Evolutionary conservation across 2,113 vertebrate genomes (phyloP).

Genomic region (Menidia beryllina): DNA sequence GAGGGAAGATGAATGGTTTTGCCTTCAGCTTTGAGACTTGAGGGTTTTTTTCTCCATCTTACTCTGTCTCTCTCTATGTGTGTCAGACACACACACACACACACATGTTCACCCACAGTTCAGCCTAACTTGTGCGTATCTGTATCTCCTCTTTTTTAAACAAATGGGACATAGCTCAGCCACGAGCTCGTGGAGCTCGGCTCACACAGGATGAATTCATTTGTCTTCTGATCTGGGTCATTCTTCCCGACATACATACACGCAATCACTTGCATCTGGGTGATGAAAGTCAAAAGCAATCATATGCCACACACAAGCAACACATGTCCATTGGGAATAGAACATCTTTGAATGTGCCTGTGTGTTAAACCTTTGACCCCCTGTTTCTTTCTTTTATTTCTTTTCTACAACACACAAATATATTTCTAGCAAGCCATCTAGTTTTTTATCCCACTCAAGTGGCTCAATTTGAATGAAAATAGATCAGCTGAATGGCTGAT

Average conservation of each 20-base stretch:
- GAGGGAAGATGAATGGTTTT: slow-evolving; percentile 76
- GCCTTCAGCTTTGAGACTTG: slow-evolving; percentile 69
- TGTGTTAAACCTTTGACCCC: slow-evolving; percentile 20
- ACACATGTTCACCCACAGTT: slow-evolving; percentile 9
- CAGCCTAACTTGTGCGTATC: slow-evolving; percentile 17
- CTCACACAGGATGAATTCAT: slow-evolving; percentile 43
- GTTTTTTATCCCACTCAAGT: slow-evolving; percentile 4
- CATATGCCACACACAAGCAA: slow-evolving; percentile 57
- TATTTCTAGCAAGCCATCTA: neutral
- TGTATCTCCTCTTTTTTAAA: slow-evolving; percentile 15
- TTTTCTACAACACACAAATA: neutral
- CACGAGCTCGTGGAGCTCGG: slow-evolving; percentile 28
- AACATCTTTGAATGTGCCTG: slow-evolving; percentile 37
- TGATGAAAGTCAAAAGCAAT: slow-evolving; percentile 82
- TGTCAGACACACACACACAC: neutral
- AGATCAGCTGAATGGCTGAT: slow-evolving; percentile 21
- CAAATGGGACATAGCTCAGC: slow-evolving; percentile 10
- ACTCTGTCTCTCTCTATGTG: slow-evolving; percentile 1
- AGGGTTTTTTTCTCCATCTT: slow-evolving; percentile 34
- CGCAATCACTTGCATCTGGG: slow-evolving; percentile 30
- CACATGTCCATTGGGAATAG: slow-evolving; percentile 26
- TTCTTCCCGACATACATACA: slow-evolving; percentile 39
- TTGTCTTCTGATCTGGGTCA: slow-evolving; percentile 69
- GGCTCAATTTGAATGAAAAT: slow-evolving; percentile 47
- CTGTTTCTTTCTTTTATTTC: too few relatives aligned